Base-by-base conservation (phyloP, 2,113 vertebrate species). In the Corythaixoides concolor region DNA sequence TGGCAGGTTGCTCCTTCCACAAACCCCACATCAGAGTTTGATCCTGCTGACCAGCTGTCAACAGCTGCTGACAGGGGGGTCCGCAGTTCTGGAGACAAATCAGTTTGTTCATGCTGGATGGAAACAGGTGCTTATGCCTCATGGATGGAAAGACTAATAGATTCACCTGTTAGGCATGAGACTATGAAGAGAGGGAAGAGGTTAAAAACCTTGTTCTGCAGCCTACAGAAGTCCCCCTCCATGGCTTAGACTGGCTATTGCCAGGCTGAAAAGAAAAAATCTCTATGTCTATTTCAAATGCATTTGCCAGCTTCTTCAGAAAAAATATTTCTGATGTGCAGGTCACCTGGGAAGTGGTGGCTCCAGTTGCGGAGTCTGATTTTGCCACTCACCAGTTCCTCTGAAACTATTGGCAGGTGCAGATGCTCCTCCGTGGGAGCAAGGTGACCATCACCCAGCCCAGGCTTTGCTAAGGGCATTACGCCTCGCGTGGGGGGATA, bases 401-500 rank as follows among this genome's bases (percentile, higher is more conserved):
- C 50, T 19, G 28, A 47, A 90, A 37, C 21, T 62, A 33, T 26
- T 6, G 43, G 43, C 33, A 58, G 39, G 47, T 21, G 39, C 27
- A 84, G 33, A 16, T 39, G 33, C 33, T 83, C 11, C 5, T 58
- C 32, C 26, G 2, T 10, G 23, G 56, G 21, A 47, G 4, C 16
- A 83, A 80, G 39, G 41, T 30, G 52, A 8, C 27, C 5, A 6
- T 41, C 59, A 41, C 12, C 55, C n/a, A 73, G 41, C n/a, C 39
- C 17, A 7, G 73, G 64, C 58, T 84, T 72, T 87, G 23, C 66
- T 43, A 39, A 78, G 35, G 27, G 20, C 0, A 0, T 70, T 43
- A 7, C 0, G 1, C 2, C 0, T 28, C 6, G 6, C 15, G 3
- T 18, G 9, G 26, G 22, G 15, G 30, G 55, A 50, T 22, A 19